Conservation (phyloP, 2,113 vertebrate species). For the Tenebrosternarchus preto region DNA sequence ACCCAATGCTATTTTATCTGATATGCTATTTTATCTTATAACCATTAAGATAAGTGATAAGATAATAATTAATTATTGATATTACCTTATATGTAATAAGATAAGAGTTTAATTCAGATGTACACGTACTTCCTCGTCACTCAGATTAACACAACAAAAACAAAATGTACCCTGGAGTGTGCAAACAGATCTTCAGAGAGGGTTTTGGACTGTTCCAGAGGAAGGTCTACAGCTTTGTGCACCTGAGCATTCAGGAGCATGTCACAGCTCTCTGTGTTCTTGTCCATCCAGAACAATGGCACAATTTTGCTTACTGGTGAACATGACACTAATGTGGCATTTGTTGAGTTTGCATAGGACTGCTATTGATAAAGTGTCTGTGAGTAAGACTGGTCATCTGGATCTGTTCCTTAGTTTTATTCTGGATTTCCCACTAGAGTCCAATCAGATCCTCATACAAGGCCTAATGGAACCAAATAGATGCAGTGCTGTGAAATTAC, state of each 20-base stretch:
- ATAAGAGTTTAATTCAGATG: constrained; percentile 40
- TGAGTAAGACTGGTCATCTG: constrained; percentile 16
- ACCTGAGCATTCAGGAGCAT: constrained; percentile 44
- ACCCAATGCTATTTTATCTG: too few species aligned
- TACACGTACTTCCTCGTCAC: constrained; percentile 32
- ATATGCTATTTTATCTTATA: too few species aligned
- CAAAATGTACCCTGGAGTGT: constrained; percentile 34
- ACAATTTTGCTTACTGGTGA: too few species aligned
- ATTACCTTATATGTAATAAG: too few species aligned
- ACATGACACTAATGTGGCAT: too few species aligned
- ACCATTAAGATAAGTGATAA: too few species aligned
- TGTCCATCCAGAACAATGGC: background rate
- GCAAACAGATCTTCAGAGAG: constrained; percentile 41
- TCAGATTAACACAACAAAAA: constrained; percentile 22
- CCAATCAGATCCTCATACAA: background rate
- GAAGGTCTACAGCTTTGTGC: constrained; percentile 43
- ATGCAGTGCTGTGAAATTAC: too few species aligned
- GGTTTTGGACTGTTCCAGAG: constrained; percentile 11
- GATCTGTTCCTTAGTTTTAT: constrained; percentile 26
- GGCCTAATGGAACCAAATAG: too few species aligned
- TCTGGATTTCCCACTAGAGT: background rate
- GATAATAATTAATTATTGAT: too few species aligned
- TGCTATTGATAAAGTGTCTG: constrained; percentile 11
- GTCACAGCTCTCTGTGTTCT: constrained; percentile 41
- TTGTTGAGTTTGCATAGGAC: background rate